These are phyloP conservation scores for Xiphydria camelus DNA, from an alignment of 2,888 invertebrate genomes.

Conservation along the genomic window DNA sequence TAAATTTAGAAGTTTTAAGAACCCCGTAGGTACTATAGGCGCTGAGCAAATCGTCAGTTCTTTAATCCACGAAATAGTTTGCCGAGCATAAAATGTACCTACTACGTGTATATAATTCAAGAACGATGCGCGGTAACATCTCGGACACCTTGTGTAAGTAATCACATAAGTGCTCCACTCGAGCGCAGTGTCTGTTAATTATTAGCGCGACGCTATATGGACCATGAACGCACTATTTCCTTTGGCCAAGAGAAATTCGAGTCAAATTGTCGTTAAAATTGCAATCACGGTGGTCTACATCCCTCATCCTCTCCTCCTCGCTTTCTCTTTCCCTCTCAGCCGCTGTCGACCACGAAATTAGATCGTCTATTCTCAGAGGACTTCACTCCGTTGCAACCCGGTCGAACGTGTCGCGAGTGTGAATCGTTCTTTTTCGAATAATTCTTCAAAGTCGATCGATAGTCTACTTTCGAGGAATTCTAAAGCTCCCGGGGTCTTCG, in stretches of 20 bases:
- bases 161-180: not conserved
- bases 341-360: slow-evolving; percentile 49
- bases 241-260: slow-evolving; percentile 47
- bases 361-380: slow-evolving; percentile 55
- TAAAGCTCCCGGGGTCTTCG: no score
- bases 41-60: no score
- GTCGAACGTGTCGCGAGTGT: not conserved
- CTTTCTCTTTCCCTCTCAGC: not conserved
- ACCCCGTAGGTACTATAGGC: no score
- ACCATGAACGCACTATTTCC: slow-evolving; percentile 56
- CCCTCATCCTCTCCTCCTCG: slow-evolving; percentile 16
- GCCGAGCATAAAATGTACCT: no score
- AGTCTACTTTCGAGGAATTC: no score
- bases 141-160: not conserved
- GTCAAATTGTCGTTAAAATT: slow-evolving; percentile 58
- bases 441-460: no score
- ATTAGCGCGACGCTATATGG: slow-evolving; percentile 51
- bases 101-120: no score
- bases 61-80: no score
- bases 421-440: not conserved
- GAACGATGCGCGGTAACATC: no score
- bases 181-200: slow-evolving; percentile 41
- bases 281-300: slow-evolving; percentile 53
- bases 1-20: no score
- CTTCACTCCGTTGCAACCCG: slow-evolving; percentile 21